Evolutionary conservation across 2,797 vertebrate genomes (phyloP).

Genomic region (Peromyscus eremicus): DNA sequence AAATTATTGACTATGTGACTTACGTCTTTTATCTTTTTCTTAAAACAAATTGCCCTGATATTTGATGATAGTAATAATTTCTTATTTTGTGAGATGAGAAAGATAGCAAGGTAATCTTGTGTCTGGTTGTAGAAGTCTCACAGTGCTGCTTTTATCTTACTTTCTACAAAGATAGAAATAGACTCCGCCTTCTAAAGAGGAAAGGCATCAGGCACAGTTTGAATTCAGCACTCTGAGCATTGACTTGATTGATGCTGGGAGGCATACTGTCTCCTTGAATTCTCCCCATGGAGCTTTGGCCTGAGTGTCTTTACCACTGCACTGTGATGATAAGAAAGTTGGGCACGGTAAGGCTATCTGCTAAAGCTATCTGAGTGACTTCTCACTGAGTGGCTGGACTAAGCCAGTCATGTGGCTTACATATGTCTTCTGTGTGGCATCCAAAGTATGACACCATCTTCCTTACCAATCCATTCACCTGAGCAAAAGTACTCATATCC

Average conservation of each 20-base stretch:
- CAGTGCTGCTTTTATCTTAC: neutral
- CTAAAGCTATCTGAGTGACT: neutral
- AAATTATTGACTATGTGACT: neutral
- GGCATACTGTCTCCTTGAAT: neutral
- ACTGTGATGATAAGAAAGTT: neutral
- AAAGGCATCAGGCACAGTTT: neutral
- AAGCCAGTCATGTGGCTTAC: neutral
- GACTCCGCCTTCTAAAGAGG: neutral
- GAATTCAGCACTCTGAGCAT: neutral
- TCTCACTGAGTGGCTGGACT: neutral
- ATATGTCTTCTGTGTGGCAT: neutral
- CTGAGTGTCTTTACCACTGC: neutral
- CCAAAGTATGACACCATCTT: accelerated
- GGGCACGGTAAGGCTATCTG: neutral
- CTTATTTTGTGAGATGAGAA: neutral
- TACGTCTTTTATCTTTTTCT: neutral
- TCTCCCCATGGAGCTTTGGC: neutral
- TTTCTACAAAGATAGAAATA: neutral
- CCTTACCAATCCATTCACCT: neutral
- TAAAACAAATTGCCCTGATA: neutral
- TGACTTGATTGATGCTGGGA: too few species aligned
- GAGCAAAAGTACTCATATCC: neutral
- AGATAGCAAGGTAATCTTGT: neutral
- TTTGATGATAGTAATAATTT: neutral
- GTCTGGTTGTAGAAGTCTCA: neutral